Percentiles rank a stretch among this genome's conserved stretches.
phyloP scores from a whole-genome alignment of 2,113 vertebrate species.

The Malurus alboscapulatus region DNA sequence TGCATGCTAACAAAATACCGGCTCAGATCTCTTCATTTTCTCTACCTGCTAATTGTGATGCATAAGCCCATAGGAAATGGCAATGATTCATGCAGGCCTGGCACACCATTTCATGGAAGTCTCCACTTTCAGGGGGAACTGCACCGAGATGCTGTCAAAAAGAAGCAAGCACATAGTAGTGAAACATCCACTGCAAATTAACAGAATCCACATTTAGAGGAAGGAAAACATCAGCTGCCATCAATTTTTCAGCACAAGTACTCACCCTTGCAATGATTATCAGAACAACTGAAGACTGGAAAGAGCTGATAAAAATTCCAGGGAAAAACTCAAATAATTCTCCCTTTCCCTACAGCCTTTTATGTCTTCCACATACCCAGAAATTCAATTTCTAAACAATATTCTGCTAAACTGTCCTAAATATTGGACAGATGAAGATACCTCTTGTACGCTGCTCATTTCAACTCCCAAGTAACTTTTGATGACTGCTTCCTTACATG shows the following conservation, averaged over 20 bases:
- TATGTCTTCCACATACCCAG: background rate
- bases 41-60: constrained; percentile 81
- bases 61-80: constrained; percentile 89
- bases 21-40: background rate
- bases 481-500: background rate
- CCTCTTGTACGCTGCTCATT: background rate
- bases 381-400: background rate
- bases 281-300: background rate
- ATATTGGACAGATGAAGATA: background rate
- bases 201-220: background rate
- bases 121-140: constrained; percentile 80
- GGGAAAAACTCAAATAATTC: background rate
- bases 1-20: background rate
- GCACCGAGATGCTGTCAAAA: constrained; percentile 85
- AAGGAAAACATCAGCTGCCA: background rate
- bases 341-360: background rate
- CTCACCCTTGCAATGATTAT: background rate
- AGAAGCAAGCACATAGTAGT: background rate
- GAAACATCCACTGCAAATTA: background rate
- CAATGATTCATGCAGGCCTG: constrained; percentile 88
- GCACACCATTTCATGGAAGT: constrained; percentile 94
- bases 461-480: background rate
- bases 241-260: background rate
- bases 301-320: background rate
- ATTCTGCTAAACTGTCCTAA: background rate